Evolutionary conservation across 2,113 vertebrate genomes (phyloP).

Genomic region (Turdus rufiventris): DNA sequence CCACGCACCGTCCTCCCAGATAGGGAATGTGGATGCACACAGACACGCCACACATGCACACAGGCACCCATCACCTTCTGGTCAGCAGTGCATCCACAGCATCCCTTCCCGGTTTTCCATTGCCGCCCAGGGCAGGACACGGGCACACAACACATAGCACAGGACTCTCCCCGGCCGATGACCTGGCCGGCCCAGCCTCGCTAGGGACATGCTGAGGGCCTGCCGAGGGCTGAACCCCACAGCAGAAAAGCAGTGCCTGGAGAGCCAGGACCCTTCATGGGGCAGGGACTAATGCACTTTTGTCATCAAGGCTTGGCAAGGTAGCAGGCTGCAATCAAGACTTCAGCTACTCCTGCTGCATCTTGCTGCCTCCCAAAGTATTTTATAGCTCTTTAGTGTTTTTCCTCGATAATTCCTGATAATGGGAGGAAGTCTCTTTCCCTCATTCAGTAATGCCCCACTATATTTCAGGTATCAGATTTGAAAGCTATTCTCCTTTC

Average conservation of each 20-base stretch:
- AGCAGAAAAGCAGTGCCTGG: not conserved
- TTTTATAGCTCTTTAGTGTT: not conserved
- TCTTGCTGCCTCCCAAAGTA: not conserved
- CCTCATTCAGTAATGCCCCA: not conserved
- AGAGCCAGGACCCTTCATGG: not conserved
- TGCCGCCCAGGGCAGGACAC: not conserved
- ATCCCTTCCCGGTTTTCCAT: not conserved
- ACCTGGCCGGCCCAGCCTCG: not conserved
- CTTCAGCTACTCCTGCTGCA: not conserved
- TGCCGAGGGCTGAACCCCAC: accelerated
- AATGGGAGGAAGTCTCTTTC: not conserved
- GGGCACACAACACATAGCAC: accelerated
- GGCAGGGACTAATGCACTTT: not conserved
- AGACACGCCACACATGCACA: accelerated
- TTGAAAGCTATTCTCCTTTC: not conserved
- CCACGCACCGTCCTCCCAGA: not conserved
- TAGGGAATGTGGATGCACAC: too few species aligned
- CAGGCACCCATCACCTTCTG: accelerated
- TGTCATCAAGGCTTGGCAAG: not conserved
- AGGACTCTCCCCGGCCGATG: not conserved
- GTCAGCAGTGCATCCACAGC: too few species aligned
- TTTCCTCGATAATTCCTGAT: not conserved
- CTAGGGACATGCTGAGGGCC: accelerated
- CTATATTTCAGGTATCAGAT: not conserved
- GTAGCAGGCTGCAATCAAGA: not conserved